A percentile compares a stretch with the other conserved stretches of the same genome.
Evolutionary conservation across 2,888 invertebrate species (phyloP).

Genomic region (Amiota communis): DNA sequence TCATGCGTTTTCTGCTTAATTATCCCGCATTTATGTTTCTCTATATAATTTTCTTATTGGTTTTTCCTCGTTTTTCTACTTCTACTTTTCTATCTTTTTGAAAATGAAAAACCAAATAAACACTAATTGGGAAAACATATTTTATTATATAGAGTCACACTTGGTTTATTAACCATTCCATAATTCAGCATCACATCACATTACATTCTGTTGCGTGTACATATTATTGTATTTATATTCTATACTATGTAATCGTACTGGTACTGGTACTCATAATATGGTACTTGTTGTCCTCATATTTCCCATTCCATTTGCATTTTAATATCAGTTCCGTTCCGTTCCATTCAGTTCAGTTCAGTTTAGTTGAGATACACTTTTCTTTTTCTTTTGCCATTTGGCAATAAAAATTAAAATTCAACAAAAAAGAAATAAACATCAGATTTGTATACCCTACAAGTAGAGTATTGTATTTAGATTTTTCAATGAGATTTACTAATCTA

Average conservation of each 20-base stretch:
- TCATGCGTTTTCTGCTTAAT: constrained; percentile 38
- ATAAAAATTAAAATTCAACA: too few relatives aligned
- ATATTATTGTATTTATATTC: too few relatives aligned
- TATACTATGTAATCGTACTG: too few relatives aligned
- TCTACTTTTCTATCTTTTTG: constrained; percentile 53
- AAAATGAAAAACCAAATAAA: constrained; percentile 67
- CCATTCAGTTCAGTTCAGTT: constrained; percentile 39
- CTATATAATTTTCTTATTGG: constrained; percentile 33
- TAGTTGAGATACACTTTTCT: neutral
- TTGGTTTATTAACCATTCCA: constrained; percentile 1
- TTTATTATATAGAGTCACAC: constrained; percentile 53
- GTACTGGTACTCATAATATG: too few relatives aligned
- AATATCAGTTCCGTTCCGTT: too few relatives aligned
- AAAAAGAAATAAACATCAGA: too few relatives aligned
- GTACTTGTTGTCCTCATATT: too few relatives aligned
- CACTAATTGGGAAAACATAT: constrained; percentile 66
- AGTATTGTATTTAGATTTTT: too few relatives aligned
- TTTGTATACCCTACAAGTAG: too few relatives aligned
- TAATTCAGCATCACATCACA: neutral
- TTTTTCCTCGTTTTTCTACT: constrained; percentile 54
- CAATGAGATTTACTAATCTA: too few relatives aligned
- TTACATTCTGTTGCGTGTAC: too few relatives aligned
- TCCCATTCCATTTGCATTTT: neutral
- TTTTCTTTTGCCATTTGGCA: too few relatives aligned
- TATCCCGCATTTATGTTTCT: constrained; percentile 35